Evolutionary conservation across 1,140 invertebrate genomes (phyloP).

Genomic region (Caenorhabditis remanei): DNA sequence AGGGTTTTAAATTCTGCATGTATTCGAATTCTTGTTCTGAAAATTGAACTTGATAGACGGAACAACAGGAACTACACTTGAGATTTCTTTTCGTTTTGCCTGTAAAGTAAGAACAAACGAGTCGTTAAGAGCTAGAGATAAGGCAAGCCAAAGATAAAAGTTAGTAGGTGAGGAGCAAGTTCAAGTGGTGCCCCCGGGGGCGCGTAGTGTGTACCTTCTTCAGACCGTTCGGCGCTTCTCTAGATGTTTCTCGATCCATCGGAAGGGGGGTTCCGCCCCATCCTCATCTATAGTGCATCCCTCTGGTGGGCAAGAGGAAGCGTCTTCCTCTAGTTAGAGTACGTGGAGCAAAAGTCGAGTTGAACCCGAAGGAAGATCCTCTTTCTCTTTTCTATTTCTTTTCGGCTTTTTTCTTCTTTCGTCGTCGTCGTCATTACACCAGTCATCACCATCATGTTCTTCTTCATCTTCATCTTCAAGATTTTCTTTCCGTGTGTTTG

Average conservation of each 20-base stretch:
- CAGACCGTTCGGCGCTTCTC: slow-evolving; percentile 46
- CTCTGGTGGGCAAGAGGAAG: neutral
- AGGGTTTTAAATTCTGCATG: too few species aligned
- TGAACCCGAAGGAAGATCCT: slow-evolving; percentile 20
- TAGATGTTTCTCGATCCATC: neutral
- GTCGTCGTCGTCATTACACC: slow-evolving; percentile 28
- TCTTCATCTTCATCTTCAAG: slow-evolving; percentile 20
- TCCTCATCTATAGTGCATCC: slow-evolving; percentile 34
- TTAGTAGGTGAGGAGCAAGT: slow-evolving; percentile 48
- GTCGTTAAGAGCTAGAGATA: slow-evolving; percentile 26
- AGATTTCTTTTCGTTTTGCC: too few species aligned
- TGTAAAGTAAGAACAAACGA: slow-evolving; percentile 43
- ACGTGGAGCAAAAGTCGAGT: slow-evolving; percentile 53
- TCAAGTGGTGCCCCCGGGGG: slow-evolving; percentile 52
- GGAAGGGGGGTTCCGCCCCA: slow-evolving; percentile 13
- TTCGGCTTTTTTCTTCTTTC: neutral
- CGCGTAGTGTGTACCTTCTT: slow-evolving; percentile 50
- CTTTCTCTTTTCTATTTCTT: neutral
- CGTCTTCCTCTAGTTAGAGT: neutral
- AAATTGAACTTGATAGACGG: too few species aligned
- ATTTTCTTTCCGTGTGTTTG: neutral
- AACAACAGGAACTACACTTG: too few species aligned
- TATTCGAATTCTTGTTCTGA: too few species aligned
- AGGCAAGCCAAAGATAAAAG: slow-evolving; percentile 54
- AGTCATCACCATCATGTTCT: slow-evolving; percentile 52